Percentiles rank a stretch among this genome's conserved stretches.
Evolutionary conservation across 2,888 invertebrate species (phyloP).

Genomic region (Andrena hattorfiana): DNA sequence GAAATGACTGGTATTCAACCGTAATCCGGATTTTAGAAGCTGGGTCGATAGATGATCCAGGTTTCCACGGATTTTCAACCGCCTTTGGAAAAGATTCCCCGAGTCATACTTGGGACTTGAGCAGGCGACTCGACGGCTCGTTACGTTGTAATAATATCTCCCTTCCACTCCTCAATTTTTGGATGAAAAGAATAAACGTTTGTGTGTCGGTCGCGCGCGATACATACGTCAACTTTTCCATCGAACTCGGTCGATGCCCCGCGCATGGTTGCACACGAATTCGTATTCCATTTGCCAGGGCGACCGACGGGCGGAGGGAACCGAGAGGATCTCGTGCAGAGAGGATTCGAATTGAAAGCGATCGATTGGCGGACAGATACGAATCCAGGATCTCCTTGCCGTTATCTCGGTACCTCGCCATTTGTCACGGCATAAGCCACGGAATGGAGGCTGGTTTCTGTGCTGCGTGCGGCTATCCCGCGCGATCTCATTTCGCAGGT

Average conservation of each 20-base stretch:
- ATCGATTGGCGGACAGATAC: constrained; percentile 67
- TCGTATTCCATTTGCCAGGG: constrained; percentile 18
- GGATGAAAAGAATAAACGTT: constrained; percentile 1
- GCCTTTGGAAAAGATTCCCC: not conserved
- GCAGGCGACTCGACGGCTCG: not conserved
- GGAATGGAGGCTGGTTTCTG: constrained; percentile 60
- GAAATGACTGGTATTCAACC: constrained; percentile 5
- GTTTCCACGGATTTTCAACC: not conserved
- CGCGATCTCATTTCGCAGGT: constrained; percentile 54
- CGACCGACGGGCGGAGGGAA: not conserved
- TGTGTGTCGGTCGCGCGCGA: not conserved
- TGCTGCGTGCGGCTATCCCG: constrained; percentile 44
- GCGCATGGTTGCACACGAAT: constrained; percentile 5
- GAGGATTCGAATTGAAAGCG: constrained; percentile 67
- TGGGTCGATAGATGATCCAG: not conserved
- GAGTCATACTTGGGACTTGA: not conserved
- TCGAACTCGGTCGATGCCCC: not conserved
- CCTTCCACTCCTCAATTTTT: not conserved
- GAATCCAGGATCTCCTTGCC: constrained; percentile 57
- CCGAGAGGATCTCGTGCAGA: constrained; percentile 28
- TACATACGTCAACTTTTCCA: constrained; percentile 13
- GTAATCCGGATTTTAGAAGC: constrained; percentile 16
- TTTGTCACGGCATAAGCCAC: constrained; percentile 73
- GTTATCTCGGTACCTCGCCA: constrained; percentile 71
- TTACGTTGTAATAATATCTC: not conserved